These are phyloP conservation scores for Ictalurus furcatus DNA, from an alignment of 2,113 vertebrate species.

Conservation along the genomic window DNA sequence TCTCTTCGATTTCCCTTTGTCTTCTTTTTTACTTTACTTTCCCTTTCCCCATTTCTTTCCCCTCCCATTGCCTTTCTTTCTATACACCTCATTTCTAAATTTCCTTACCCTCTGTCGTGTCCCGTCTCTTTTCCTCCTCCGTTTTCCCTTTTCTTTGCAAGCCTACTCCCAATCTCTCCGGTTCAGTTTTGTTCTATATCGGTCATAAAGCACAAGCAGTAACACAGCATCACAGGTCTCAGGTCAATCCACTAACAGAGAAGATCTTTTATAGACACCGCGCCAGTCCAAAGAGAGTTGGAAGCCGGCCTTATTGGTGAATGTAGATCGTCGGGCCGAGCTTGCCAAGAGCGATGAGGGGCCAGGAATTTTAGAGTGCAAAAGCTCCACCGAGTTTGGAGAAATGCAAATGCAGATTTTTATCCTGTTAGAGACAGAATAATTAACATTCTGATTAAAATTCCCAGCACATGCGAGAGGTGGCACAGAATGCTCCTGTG, in stretches of 20 bases:
- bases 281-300: background rate
- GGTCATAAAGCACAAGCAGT: background rate
- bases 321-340: background rate
- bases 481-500: slow-evolving; percentile 66
- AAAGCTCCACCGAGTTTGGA: slow-evolving; percentile 14
- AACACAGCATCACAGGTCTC: background rate
- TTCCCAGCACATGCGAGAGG: slow-evolving; percentile 69
- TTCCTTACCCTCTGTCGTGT: background rate
- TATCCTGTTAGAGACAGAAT: slow-evolving; percentile 58
- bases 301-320: background rate
- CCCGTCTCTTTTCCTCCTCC: background rate
- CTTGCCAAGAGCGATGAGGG: background rate
- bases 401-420: slow-evolving; percentile 63
- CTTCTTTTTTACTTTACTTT: background rate
- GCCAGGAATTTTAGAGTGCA: background rate
- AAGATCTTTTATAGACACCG: no score
- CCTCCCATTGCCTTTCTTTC: background rate
- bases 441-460: slow-evolving; percentile 74
- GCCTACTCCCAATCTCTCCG: background rate
- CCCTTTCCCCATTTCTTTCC: background rate
- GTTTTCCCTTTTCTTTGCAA: background rate
- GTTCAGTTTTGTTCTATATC: background rate
- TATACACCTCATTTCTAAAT: background rate
- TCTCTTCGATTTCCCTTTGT: background rate
- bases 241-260: background rate